Evolutionary conservation across 1,140 invertebrate genomes (phyloP).

Genomic region (Lineus longissimus): DNA sequence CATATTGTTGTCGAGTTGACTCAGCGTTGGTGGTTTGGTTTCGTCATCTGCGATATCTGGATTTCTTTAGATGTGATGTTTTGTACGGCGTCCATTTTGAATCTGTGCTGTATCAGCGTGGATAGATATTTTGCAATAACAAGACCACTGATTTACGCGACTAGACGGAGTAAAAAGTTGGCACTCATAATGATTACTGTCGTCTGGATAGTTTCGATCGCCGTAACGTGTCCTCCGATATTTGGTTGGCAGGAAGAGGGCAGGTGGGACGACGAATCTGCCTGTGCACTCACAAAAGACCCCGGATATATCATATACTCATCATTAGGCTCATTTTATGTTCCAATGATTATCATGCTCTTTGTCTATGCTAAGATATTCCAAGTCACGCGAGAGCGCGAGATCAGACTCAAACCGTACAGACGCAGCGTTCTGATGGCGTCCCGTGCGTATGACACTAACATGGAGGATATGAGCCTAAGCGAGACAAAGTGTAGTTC

Average conservation of each 20-base stretch:
- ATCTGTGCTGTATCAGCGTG: constrained; percentile 51
- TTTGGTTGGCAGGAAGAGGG: constrained; percentile 83
- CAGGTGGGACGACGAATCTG: constrained; percentile 5
- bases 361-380: constrained; percentile 88
- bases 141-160: constrained; percentile 14
- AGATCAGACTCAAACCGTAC: neutral
- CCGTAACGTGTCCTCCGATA: constrained; percentile 90
- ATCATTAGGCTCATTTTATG: constrained; percentile 72
- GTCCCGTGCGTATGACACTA: neutral
- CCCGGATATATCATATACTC: constrained; percentile 27
- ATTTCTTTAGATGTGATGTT: constrained; percentile 30
- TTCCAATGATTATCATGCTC: constrained; percentile 84
- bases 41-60: constrained; percentile 71
- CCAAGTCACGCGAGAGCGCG: constrained; percentile 25
- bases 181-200: constrained; percentile 86
- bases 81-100: constrained; percentile 33
- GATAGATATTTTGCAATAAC: constrained; percentile 54
- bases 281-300: constrained; percentile 13
- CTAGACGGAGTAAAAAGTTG: constrained; percentile 46
- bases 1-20: constrained; percentile 47
- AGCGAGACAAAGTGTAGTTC: neutral
- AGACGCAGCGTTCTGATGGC: neutral
- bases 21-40: constrained; percentile 56
- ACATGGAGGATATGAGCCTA: neutral
- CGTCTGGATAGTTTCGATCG: constrained; percentile 86